Evolutionary conservation across 2,113 vertebrate species (phyloP), one percentile per base, ranked within the genome.

Genomic region (Zeus faber): DNA sequence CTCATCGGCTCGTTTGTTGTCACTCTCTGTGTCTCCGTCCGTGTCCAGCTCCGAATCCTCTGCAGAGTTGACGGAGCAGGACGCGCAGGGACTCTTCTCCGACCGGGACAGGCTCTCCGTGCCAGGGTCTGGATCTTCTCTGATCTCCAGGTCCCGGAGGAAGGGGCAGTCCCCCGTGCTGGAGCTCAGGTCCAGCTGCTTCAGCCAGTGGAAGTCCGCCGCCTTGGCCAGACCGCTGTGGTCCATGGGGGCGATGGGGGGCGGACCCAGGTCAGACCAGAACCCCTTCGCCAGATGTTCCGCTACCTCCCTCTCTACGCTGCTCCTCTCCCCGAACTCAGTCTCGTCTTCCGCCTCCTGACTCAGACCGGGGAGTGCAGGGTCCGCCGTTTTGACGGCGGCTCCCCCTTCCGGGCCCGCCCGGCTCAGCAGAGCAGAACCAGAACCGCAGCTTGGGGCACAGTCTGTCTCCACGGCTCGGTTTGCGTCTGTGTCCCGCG

Each of bases 241-340:
- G 22, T 91, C 82, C n/a, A 65, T 23, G 7, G 66, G 50, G 33
- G 80, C 81, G 22, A 82, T 26, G 2, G 80, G 56, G 9, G 72
- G 67, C 0, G 61, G 17, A 52, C 88, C 90, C 23, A 93, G 58
- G 46, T 97, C 91, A 24, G 89, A 82, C 96, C 96, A 99, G 76
- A 99, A 98, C 2, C 95, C 95, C 62, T 93, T 91, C 0, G 95
- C 95, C 4, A 98, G 83, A 83, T 99, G 96, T 71, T 99, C 95
- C 1, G 96, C 95, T 50, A 97, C 93, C 65, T 99, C 96, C 39
- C 95, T 91, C 54, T 99, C 95, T 41, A 95, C 95, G 0, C 88
- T 93, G 54, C 93, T 98, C 48, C 94, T 88, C 29, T 91, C 89
- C 0, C 10, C 77, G 61, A 14, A 51, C 62, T 67, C 84, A 78